Percentiles rank a stretch among this genome's conserved stretches.
Evolutionary conservation across 2,113 vertebrate species (phyloP).

Genomic region (Urocolius indicus): DNA sequence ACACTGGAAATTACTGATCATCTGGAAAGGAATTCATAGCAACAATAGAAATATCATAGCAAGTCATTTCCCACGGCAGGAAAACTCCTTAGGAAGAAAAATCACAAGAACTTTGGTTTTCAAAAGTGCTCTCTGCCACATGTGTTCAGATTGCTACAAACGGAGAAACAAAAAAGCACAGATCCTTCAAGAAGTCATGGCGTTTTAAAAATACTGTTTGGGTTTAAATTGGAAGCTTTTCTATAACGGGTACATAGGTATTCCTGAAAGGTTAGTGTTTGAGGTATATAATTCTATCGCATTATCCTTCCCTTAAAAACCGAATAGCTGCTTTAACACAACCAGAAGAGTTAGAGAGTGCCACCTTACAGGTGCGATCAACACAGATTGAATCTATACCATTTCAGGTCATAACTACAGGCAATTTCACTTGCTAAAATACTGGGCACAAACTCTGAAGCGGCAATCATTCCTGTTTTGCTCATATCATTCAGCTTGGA

Average conservation of each 20-base stretch:
- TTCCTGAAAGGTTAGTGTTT: neutral
- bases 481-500: neutral
- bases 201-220: neutral
- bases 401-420: neutral
- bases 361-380: neutral
- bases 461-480: neutral
- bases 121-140: neutral
- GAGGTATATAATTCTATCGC: neutral
- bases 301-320: neutral
- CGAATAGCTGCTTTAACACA: neutral
- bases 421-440: too few species aligned
- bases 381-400: neutral
- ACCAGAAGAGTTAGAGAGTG: neutral
- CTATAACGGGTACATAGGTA: neutral
- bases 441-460: neutral
- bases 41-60: too few species aligned
- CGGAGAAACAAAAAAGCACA: neutral
- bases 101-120: neutral
- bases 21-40: slow-evolving; percentile 44
- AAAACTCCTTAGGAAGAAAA: slow-evolving; percentile 39
- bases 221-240: neutral
- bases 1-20: slow-evolving; percentile 35
- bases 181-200: neutral
- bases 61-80: slow-evolving; percentile 19
- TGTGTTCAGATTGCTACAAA: neutral